Evolutionary conservation across 2,888 invertebrate genomes (phyloP), one percentile per base, ranked within the genome.

Genomic region (Eulithis testata): DNA sequence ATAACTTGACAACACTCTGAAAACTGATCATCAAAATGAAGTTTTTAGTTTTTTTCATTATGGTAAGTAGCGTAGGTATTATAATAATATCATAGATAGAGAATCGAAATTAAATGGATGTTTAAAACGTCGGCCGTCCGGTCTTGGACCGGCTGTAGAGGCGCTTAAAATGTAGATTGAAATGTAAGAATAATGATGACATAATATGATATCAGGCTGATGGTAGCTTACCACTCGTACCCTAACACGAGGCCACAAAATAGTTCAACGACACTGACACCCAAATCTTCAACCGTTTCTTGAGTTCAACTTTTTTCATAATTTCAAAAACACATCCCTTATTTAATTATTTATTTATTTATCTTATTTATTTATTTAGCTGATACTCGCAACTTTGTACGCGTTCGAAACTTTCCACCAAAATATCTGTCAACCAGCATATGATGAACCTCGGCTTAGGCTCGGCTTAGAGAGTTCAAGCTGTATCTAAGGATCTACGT

Each of bases 251-350:
- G 66, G 54, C 54, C 58, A n/a, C 45, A 45, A 62, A 61, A 60
- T 63, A 60, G 63, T 66, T 66, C 66, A 66, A 56, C 66, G 66
- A 62, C 63, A 56, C 52, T 56, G 11, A 5, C 54, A n/a, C 14
- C 12, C 9, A 59, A 50, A 21, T 60, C 60, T 21, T 9, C 21
- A 21, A 21, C n/a, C 21, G 14, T 49, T 21, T 12, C 9, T 49
- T 21, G 21, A 21, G 2, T 45, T 14, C 0, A 40, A 0, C 40
- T 40, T 8, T 8, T 8, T 40, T 1, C 40, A 40, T 40, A 40
- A 40, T 9, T 31, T 31, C 9, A 40, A 40, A 40, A 40, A 40
- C 21, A 21, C 2, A 21, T 21, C 2, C 1, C 21, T 21, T 21
- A 21, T 21, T 21, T 21, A 21, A 21, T 21, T 21, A 21, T 21